Evolutionary conservation across 1,140 invertebrate species (phyloP), one percentile per base, ranked within the genome.

Genomic region (Ceratoteleas bidentatus): DNA sequence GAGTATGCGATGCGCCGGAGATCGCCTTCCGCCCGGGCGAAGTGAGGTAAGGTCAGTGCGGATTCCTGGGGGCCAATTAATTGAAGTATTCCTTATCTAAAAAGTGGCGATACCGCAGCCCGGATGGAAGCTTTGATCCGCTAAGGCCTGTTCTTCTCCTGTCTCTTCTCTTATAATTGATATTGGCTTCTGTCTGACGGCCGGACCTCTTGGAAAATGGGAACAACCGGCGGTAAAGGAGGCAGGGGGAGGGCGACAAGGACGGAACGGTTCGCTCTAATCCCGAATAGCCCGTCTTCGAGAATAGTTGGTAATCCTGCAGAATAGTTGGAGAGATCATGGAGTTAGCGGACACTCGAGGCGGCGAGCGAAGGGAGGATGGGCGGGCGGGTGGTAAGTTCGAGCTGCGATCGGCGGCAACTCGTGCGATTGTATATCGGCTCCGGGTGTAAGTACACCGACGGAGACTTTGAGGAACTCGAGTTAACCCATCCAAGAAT

Each of bases 131-230:
- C 88, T 91, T 88, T 90, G 89, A 91, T 91, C 90, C 90, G 86
- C 85, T 85, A 90, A 89, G 87, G 88, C 88, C 88, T 90, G 90
- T 69, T 81, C 75, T 85, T 84, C 86, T 90, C 85, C 90, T 91
- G 89, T 91, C 90, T 91, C 90, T 90, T 91, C 87, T 88, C 90
- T 90, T 92, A 92, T 92, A 92, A 92, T 92, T 92, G 91, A 92
- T 92, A 92, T 91, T 90, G 90, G 89, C 86, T 91, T 80, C 64
- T 65, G 75, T 81, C 84, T 65, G 83, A 62, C 32, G 64, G 53
- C 34, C 54, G 54, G 40, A 69, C 62, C 58, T 64, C 54, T 57
- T 69, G 66, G 68, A 80, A 83, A 76, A 73, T 68, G 47, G 60
- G 40, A 62, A 64, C 60, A 38, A 9, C n/a, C n/a, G 47, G 24